Evolutionary conservation across 2,888 invertebrate genomes (phyloP).

Genomic region (Elmis aenea): DNA sequence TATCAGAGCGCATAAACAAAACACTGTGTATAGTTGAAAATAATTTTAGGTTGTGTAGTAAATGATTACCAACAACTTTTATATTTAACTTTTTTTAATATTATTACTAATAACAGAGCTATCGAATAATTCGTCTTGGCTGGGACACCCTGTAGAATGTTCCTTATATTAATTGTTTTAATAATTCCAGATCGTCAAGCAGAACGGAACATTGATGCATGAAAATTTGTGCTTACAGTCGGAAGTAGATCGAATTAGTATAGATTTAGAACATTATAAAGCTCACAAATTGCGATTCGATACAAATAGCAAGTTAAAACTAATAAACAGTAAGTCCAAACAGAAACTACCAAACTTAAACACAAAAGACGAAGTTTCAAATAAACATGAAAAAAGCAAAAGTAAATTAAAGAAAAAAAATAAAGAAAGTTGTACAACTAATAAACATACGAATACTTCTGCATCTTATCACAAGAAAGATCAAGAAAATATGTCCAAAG

Average conservation of each 20-base stretch:
- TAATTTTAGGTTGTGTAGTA: too few species aligned
- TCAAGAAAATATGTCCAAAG: constrained; percentile 12
- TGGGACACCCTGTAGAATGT: too few species aligned
- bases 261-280: constrained; percentile 34
- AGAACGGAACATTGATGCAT: constrained; percentile 43
- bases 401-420: constrained; percentile 12
- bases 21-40: too few species aligned
- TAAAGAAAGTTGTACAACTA: constrained; percentile 24
- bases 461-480: too few species aligned
- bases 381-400: constrained; percentile 6
- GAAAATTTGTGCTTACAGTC: constrained; percentile 43
- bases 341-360: too few species aligned
- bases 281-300: constrained; percentile 33
- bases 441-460: too few species aligned
- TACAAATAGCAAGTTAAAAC: constrained; percentile 34
- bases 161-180: background rate
- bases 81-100: too few species aligned
- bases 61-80: too few species aligned
- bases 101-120: too few species aligned
- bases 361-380: background rate
- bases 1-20: too few species aligned
- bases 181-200: constrained; percentile 39
- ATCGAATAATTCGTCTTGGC: too few species aligned
- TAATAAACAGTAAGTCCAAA: background rate
- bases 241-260: constrained; percentile 37